Percentiles rank a stretch among this genome's conserved stretches.
phyloP scores from a whole-genome alignment of 2,113 vertebrate species.

The Tauraco erythrolophus region DNA sequence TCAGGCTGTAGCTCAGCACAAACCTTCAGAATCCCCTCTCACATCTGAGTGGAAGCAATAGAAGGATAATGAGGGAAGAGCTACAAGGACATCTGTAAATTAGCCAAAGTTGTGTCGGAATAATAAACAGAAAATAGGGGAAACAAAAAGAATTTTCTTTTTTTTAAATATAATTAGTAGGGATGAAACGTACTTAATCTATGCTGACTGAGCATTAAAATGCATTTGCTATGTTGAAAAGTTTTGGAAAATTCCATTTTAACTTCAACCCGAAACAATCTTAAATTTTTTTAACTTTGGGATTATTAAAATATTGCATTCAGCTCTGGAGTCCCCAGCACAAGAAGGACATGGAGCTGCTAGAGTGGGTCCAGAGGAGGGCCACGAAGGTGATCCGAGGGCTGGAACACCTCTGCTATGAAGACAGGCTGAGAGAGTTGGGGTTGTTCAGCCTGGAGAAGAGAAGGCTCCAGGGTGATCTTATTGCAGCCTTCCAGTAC shows the following conservation, averaged over 20 bases:
- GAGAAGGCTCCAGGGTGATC: too few species aligned
- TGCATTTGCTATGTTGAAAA: neutral
- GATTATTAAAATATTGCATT: neutral
- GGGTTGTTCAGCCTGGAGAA: too few species aligned
- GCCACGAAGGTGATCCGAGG: too few species aligned
- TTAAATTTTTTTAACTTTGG: neutral
- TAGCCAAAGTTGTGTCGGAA: neutral
- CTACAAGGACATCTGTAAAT: neutral
- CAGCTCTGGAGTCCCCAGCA: too few species aligned
- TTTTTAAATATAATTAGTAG: neutral
- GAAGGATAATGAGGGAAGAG: neutral
- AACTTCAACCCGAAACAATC: neutral
- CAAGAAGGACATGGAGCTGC: too few species aligned
- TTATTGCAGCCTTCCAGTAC: too few species aligned
- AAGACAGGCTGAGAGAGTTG: too few species aligned
- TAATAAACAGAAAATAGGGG: neutral
- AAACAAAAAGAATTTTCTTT: too few species aligned
- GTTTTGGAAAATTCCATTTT: neutral
- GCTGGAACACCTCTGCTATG: too few species aligned
- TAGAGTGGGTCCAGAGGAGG: too few species aligned
- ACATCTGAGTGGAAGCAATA: neutral
- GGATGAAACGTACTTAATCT: neutral
- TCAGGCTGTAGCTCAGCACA: neutral
- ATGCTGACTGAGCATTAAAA: neutral
- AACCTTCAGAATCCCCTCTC: neutral